A percentile compares a stretch with the other conserved stretches of the same genome.
Conservation (phyloP, 2,113 vertebrate species). For the Misgurnus mizolepis region DNA sequence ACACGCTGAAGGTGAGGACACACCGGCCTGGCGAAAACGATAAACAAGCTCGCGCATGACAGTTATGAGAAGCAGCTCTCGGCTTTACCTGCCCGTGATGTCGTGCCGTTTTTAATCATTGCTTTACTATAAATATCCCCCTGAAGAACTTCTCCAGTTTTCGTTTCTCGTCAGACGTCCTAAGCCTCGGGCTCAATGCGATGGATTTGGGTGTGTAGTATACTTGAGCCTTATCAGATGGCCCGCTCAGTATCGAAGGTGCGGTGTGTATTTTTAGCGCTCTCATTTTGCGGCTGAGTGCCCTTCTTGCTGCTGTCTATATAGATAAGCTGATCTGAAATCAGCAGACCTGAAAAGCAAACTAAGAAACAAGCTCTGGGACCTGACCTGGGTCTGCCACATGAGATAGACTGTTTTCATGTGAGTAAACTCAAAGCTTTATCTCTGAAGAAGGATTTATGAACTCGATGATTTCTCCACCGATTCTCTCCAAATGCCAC, state of each 20-base stretch:
- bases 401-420: constrained; percentile 54
- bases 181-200: constrained; percentile 29
- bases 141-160: neutral
- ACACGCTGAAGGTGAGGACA: neutral
- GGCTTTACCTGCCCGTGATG: neutral
- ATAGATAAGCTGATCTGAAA: constrained; percentile 67
- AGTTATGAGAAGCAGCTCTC: neutral
- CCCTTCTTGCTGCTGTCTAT: constrained; percentile 55
- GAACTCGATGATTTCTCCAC: constrained; percentile 41
- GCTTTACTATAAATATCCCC: constrained; percentile 16
- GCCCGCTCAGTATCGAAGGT: constrained; percentile 56
- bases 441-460: constrained; percentile 46
- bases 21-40: neutral
- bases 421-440: constrained; percentile 53
- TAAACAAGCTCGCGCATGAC: neutral
- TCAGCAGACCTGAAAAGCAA: constrained; percentile 66
- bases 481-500: constrained; percentile 16
- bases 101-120: neutral
- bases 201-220: constrained; percentile 47
- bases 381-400: constrained; percentile 58
- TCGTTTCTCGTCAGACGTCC: constrained; percentile 24
- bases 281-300: constrained; percentile 66
- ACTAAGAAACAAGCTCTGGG: constrained; percentile 60
- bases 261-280: constrained; percentile 64
- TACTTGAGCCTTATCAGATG: constrained; percentile 61